Evolutionary conservation across 2,888 invertebrate genomes (phyloP).

Genomic region (Agonum fuliginosum): DNA sequence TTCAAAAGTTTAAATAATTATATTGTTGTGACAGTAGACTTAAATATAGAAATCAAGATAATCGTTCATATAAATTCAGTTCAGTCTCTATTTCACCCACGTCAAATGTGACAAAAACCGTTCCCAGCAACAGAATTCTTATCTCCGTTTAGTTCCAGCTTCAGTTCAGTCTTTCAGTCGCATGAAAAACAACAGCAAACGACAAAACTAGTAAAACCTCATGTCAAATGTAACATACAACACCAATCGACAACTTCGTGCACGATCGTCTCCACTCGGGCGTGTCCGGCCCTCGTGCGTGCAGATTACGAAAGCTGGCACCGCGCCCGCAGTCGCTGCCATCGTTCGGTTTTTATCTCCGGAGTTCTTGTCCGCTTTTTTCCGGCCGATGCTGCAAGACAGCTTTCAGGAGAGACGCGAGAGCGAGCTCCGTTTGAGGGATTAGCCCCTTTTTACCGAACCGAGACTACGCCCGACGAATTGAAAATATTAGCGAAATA

Average conservation of each 20-base stretch:
- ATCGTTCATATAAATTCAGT: background rate
- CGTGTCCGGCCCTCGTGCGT: conserved; percentile 33
- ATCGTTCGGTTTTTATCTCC: conserved; percentile 39
- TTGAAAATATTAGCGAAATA: conserved; percentile 56
- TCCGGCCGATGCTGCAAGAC: conserved; percentile 23
- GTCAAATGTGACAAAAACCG: conserved; percentile 15
- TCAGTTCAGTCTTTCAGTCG: conserved; percentile 9
- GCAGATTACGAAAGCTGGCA: conserved; percentile 41
- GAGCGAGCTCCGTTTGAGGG: conserved; percentile 48
- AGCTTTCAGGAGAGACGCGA: conserved; percentile 52
- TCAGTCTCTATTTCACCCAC: background rate
- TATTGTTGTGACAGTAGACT: no score
- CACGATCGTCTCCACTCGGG: conserved; percentile 32
- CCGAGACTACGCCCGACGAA: conserved; percentile 35
- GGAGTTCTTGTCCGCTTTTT: conserved; percentile 33
- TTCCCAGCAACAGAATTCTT: conserved; percentile 33
- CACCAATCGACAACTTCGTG: conserved; percentile 38
- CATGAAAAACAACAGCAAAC: conserved; percentile 7
- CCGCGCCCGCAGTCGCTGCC: conserved; percentile 21
- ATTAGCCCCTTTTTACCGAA: conserved; percentile 47
- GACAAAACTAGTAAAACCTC: conserved; percentile 38
- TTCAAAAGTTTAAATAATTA: no score
- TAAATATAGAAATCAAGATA: no score
- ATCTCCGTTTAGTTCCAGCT: conserved; percentile 25
- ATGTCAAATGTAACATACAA: conserved; percentile 46